Conservation (phyloP, 2,113 vertebrate species). For the Sander lucioperca region DNA sequence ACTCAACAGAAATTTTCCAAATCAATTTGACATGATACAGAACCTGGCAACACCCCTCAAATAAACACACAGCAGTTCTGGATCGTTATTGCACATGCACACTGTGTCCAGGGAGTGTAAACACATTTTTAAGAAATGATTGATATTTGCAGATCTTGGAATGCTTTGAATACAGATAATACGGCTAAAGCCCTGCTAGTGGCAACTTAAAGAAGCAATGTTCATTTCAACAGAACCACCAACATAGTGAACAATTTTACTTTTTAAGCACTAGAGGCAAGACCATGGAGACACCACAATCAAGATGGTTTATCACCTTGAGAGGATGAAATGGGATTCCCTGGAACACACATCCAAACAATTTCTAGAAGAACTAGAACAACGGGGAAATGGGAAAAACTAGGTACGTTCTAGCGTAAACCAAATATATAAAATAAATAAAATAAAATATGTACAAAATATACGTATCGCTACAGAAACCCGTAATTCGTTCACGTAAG, state of each 20-base stretch:
- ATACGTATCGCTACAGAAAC: too few species aligned
- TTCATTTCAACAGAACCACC: slow-evolving; percentile 3
- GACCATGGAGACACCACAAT: neutral
- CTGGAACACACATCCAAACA: too few species aligned
- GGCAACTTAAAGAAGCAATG: neutral
- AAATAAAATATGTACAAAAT: too few species aligned
- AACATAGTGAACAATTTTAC: neutral
- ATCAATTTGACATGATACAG: slow-evolving; percentile 41
- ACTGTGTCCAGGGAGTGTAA: slow-evolving; percentile 17
- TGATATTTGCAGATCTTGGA: slow-evolving; percentile 7
- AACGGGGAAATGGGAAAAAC: too few species aligned
- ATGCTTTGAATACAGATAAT: neutral
- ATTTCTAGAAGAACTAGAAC: too few species aligned
- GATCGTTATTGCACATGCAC: slow-evolving; percentile 5
- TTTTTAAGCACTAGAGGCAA: neutral
- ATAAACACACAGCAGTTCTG: slow-evolving; percentile 16
- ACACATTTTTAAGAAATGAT: slow-evolving; percentile 6
- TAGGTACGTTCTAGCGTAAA: too few species aligned
- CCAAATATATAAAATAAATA: too few species aligned
- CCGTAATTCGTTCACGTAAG: too few species aligned
- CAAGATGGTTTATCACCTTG: neutral
- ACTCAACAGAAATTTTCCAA: slow-evolving; percentile 16
- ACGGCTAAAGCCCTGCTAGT: neutral
- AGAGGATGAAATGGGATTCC: neutral
- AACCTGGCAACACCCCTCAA: slow-evolving; percentile 8